Base-by-base conservation (phyloP, 2,888 invertebrate species). In the Enoplolaimus lenunculus region DNA sequence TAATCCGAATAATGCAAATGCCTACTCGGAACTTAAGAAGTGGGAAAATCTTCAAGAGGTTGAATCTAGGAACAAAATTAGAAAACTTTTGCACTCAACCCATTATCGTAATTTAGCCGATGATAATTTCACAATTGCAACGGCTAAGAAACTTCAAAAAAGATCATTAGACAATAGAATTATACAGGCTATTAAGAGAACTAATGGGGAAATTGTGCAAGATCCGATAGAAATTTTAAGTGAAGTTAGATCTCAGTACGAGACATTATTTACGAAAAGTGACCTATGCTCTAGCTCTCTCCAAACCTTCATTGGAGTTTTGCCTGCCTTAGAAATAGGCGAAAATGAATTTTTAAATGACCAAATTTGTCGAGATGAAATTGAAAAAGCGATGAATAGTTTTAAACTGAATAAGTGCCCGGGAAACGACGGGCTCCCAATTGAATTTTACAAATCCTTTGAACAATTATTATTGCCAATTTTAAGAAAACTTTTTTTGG, bases 211-310 rank as follows among this genome's bases (percentile, higher is more conserved):
- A 13, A 26, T 62, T 62, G 28, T n/a, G 7, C 33, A n/a, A 28
- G 28, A 62, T 13, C 28, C 30, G 7, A 31, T 28, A 13, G 33
- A 62, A 30, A 30, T 66, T 34, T 34, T 66, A 13, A 31, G 67
- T 2, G 67, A 66, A 66, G 34, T 66, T 13, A 29, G 33, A 31
- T n/a, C 30, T 66, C 67, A 66, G n/a, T 66, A 66, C 34, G 31
- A 66, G 34, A n/a, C 2, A 34, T 34, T 66, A 33, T 66, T 66
- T 34, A 13, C 28, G n/a, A 57, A n/a, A 21, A 57, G 16, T 57
- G n/a, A n/a, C 57, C 16, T n/a, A 57, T 16, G n/a, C n/a, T 16
- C 16, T 21, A n/a, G 16, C 16, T 57, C 57, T n/a, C 57, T 21
- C 16, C 16, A 16, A 16, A n/a, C 16, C 16, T 57, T 57, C n/a